Evolutionary conservation across 2,113 vertebrate species (phyloP).

Genomic region (Riparia riparia): DNA sequence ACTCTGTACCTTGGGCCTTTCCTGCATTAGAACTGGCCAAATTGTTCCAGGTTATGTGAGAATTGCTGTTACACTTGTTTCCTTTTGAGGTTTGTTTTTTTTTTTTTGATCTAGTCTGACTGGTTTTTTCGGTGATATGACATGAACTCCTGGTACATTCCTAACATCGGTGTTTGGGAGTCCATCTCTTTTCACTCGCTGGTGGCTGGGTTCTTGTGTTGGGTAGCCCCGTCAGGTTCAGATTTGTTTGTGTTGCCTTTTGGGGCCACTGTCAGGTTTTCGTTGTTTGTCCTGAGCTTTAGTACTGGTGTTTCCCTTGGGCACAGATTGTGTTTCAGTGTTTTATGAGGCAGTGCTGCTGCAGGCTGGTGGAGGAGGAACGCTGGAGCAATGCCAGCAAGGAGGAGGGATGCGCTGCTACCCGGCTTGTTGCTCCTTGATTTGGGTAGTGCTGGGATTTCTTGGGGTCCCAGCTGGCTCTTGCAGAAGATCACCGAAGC

Average conservation of each 20-base stretch:
- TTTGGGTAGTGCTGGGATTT: neutral
- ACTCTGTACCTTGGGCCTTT: neutral
- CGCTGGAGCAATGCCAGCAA: neutral
- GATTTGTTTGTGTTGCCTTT: neutral
- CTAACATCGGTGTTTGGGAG: neutral
- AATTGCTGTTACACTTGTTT: neutral
- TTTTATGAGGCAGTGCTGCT: neutral
- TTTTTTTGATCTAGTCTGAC: neutral
- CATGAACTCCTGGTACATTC: rapidly evolving
- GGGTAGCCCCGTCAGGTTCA: neutral
- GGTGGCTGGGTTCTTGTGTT: neutral
- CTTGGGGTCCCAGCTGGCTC: neutral
- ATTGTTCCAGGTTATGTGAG: neutral
- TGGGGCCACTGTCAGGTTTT: neutral
- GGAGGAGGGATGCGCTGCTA: neutral
- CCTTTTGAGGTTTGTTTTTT: too few species aligned
- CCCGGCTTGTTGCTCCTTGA: neutral
- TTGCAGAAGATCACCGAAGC: neutral
- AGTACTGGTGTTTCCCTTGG: neutral
- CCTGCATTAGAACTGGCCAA: neutral
- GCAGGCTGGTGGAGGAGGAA: neutral
- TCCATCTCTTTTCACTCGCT: neutral
- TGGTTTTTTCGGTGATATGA: neutral
- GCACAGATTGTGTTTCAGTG: neutral
- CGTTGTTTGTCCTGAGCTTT: neutral